Conservation (phyloP, 2,888 invertebrate species). For the Stenichneumon culpator region DNA sequence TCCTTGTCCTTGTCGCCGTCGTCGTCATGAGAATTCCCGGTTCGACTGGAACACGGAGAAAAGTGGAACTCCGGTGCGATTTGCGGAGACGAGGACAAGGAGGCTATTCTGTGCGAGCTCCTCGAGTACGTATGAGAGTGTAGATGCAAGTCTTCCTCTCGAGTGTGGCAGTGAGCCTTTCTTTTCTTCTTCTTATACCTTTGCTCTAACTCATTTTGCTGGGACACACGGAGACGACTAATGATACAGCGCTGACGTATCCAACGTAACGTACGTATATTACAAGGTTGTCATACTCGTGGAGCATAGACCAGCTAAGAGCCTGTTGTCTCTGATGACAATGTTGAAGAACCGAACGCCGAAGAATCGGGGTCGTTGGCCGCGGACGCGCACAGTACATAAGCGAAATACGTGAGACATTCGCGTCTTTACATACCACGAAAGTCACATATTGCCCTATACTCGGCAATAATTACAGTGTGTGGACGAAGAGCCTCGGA, state of each 20-base stretch:
- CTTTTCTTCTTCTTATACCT: slow-evolving; percentile 1
- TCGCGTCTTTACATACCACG: slow-evolving; percentile 51
- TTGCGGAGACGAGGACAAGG: slow-evolving; percentile 37
- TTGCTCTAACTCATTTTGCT: slow-evolving; percentile 25
- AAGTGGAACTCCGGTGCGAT: slow-evolving; percentile 59
- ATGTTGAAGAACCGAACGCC: slow-evolving; percentile 70
- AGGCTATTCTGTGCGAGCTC: slow-evolving; percentile 31
- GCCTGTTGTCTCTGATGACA: slow-evolving; percentile 67
- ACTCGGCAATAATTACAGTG: slow-evolving; percentile 49
- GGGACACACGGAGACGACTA: slow-evolving; percentile 47
- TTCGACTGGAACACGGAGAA: slow-evolving; percentile 49
- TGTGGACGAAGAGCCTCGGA: slow-evolving; percentile 57
- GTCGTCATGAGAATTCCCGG: slow-evolving; percentile 52
- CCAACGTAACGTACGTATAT: slow-evolving; percentile 3
- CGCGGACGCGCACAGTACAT: slow-evolving; percentile 45
- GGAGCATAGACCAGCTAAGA: slow-evolving; percentile 53
- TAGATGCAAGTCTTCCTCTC: slow-evolving; percentile 26
- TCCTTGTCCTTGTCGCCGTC: slow-evolving; percentile 8
- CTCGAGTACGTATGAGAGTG: slow-evolving; percentile 28
- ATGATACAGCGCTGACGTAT: slow-evolving; percentile 46
- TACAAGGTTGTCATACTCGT: slow-evolving; percentile 8
- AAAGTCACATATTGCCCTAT: slow-evolving; percentile 36
- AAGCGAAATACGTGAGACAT: slow-evolving; percentile 70
- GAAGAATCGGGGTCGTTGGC: slow-evolving; percentile 71
- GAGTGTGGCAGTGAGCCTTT: slow-evolving; percentile 43